Evolutionary conservation across 53 echinoderm and acorn worm species (phyloP).

Genomic region (Temnopleurus reevesii): DNA sequence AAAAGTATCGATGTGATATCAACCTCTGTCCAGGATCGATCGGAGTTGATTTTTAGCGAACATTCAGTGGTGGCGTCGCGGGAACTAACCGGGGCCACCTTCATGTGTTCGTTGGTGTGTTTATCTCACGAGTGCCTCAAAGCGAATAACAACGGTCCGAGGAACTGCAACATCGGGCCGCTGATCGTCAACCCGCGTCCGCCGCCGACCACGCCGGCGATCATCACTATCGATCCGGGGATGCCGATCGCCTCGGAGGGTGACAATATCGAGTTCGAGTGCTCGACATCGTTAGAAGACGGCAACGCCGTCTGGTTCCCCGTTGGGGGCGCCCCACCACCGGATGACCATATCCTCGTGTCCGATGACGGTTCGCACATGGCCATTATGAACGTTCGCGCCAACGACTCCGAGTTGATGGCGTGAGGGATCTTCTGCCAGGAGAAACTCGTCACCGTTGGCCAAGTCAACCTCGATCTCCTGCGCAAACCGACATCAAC

Average conservation of each 20-base stretch:
- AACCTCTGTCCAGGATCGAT: background rate
- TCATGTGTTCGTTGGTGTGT: constrained; percentile 54
- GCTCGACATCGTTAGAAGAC: constrained; percentile 45
- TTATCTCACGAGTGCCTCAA: constrained; percentile 18
- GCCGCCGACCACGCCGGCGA: background rate
- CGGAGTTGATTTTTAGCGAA: constrained; percentile 6
- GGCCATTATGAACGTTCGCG: constrained; percentile 39
- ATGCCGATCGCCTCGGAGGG: constrained; percentile 49
- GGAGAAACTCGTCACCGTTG: constrained; percentile 43
- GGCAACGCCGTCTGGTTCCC: constrained; percentile 53
- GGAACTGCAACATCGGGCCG: constrained; percentile 50
- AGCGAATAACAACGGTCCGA: background rate
- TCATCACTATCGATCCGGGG: constrained; percentile 40
- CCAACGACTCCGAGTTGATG: constrained; percentile 45
- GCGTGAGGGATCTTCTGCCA: constrained; percentile 55
- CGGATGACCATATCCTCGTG: constrained; percentile 20
- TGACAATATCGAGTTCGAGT: constrained; percentile 36
- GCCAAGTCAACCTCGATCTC: constrained; percentile 12
- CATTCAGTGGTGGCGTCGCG: constrained; percentile 30
- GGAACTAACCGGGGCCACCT: constrained; percentile 32
- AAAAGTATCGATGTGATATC: constrained; percentile 14
- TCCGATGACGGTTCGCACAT: constrained; percentile 45
- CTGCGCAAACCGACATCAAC: background rate
- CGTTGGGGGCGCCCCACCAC: constrained; percentile 1
- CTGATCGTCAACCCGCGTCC: constrained; percentile 24